These are phyloP conservation scores for Caenorhabditis plicata DNA, from an alignment of 2,888 invertebrate genomes.

Conservation along the genomic window DNA sequence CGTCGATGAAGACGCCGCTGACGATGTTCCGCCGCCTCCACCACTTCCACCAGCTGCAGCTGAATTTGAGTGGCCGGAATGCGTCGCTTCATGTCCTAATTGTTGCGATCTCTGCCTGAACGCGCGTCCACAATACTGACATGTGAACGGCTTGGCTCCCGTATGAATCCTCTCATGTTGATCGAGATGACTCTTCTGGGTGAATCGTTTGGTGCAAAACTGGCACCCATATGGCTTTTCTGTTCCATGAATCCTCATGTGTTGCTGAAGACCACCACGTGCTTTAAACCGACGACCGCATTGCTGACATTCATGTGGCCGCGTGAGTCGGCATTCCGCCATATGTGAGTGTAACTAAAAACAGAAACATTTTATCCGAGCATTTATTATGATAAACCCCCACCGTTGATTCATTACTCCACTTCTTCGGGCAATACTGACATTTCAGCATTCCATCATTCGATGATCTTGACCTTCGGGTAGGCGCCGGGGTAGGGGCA, in stretches of 20 bases:
- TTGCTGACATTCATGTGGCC: conserved; percentile 54
- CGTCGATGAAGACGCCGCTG: too few relatives aligned
- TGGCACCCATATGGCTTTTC: conserved; percentile 56
- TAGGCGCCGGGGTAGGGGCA: conserved; percentile 1
- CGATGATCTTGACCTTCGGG: conserved; percentile 24
- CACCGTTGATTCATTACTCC: conserved; percentile 36
- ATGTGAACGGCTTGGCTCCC: conserved; percentile 59
- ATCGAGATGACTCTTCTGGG: conserved; percentile 64
- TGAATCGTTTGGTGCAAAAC: conserved; percentile 62
- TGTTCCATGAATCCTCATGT: conserved; percentile 61
- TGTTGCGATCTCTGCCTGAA: conserved; percentile 64
- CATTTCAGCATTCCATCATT: conserved; percentile 54
- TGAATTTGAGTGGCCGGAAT: background rate
- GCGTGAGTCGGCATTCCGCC: conserved; percentile 51
- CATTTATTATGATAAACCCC: conserved; percentile 3
- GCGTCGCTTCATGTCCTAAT: conserved; percentile 55
- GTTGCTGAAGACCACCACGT: conserved; percentile 63
- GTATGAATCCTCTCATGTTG: conserved; percentile 65
- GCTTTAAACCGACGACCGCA: conserved; percentile 61
- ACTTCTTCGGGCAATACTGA: conserved; percentile 60
- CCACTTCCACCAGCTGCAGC: background rate
- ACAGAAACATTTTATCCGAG: background rate
- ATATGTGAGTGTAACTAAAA: conserved; percentile 58
- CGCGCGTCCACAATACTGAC: conserved; percentile 55
- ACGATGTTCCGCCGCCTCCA: background rate